Evolutionary conservation across 64 coral and sea anemone genomes (phyloP).

Genomic region (Orbicella faveolata): DNA sequence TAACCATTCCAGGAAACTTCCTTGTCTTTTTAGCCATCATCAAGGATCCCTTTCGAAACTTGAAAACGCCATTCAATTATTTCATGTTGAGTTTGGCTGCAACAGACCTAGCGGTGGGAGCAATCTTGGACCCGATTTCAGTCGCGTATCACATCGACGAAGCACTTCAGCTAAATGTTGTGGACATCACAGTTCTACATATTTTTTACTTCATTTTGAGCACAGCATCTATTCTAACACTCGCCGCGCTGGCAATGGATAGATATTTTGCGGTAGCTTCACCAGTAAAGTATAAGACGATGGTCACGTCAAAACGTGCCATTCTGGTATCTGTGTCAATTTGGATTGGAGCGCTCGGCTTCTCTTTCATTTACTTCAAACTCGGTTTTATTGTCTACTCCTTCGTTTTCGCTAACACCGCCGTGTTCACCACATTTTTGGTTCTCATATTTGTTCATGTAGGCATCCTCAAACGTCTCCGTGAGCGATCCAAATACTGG

Average conservation of each 20-base stretch:
- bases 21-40: conserved; percentile 62
- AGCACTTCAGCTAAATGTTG: conserved; percentile 23
- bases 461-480: conserved; percentile 45
- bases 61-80: conserved; percentile 57
- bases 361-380: conserved; percentile 40
- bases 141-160: conserved; percentile 43
- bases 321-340: conserved; percentile 26
- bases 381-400: conserved; percentile 60
- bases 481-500: conserved; percentile 21
- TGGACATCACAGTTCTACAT: conserved; percentile 12
- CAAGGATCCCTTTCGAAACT: conserved; percentile 60
- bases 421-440: conserved; percentile 54
- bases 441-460: conserved; percentile 58
- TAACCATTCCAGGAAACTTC: conserved; percentile 57
- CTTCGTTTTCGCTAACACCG: conserved; percentile 55
- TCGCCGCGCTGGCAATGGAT: conserved; percentile 37
- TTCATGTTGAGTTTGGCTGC: conserved; percentile 37
- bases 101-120: conserved; percentile 57
- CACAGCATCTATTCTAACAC: conserved; percentile 51
- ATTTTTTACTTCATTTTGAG: conserved; percentile 47
- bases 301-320: conserved; percentile 37
- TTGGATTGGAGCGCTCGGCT: conserved; percentile 32
- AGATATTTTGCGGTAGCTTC: conserved; percentile 56
- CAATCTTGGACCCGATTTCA: conserved; percentile 58
- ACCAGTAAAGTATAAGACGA: conserved; percentile 47